Percentiles rank a stretch among this genome's conserved stretches.
phyloP scores from a whole-genome alignment of 2,888 invertebrate genomes.

The Nemotelus pantherinus region DNA sequence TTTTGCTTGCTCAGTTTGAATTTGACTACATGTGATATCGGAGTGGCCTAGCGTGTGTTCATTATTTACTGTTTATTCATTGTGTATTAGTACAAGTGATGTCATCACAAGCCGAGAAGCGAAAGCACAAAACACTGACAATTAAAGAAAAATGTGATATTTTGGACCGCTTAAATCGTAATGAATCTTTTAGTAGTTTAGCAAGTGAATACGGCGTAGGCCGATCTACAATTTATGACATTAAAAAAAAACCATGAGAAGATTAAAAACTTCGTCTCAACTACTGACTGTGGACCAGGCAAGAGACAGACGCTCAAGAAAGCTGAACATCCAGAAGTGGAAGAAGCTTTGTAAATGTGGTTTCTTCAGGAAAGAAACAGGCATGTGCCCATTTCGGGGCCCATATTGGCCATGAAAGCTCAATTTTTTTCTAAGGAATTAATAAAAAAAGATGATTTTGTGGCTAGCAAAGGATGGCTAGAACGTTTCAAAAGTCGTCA shows the following conservation, averaged over 20 bases:
- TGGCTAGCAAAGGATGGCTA: slow-evolving; percentile 28
- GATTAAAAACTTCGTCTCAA: slow-evolving; percentile 9
- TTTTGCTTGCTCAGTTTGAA: no score
- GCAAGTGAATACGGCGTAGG: neutral
- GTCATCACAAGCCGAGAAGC: neutral
- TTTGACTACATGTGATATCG: no score
- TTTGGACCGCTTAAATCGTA: slow-evolving; percentile 13
- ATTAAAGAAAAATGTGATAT: no score
- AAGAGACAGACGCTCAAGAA: slow-evolving; percentile 9
- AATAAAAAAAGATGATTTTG: slow-evolving; percentile 18
- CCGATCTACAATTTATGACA: slow-evolving; percentile 13
- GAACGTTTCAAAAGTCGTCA: slow-evolving; percentile 16
- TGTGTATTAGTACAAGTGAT: no score
- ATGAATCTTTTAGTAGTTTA: neutral
- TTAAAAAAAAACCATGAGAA: slow-evolving; percentile 13
- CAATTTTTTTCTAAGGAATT: neutral
- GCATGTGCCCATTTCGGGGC: neutral
- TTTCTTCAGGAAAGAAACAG: neutral
- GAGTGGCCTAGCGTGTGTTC: no score
- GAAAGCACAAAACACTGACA: no score
- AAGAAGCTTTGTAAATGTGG: slow-evolving; percentile 14
- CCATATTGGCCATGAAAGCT: neutral
- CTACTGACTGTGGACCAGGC: neutral
- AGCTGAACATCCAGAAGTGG: slow-evolving; percentile 24
- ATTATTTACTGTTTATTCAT: no score